Percentiles rank a stretch among this genome's conserved stretches.
These are phyloP conservation scores for Achlya flavicornis DNA, from an alignment of 2,888 invertebrate genomes.

Conservation along the genomic window DNA sequence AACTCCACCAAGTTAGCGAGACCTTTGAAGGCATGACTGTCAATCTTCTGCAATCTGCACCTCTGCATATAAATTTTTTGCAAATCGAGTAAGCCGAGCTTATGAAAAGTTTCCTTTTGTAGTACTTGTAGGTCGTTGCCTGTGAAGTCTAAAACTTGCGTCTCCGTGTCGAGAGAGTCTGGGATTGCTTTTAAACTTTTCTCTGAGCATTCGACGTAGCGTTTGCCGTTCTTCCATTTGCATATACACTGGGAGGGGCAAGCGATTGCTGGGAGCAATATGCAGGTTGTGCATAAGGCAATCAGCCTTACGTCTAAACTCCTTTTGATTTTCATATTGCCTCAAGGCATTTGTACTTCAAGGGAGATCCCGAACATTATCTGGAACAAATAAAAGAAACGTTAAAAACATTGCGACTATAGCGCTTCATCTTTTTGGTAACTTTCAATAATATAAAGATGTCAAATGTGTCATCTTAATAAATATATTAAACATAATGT, in stretches of 20 bases:
- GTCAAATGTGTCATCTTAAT: too few relatives aligned
- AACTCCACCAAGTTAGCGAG: conserved; percentile 94
- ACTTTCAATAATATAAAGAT: not conserved
- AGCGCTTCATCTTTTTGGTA: not conserved
- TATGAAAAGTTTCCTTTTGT: conserved; percentile 90
- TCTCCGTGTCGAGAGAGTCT: conserved; percentile 90
- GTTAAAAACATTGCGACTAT: conserved; percentile 17
- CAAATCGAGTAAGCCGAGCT: conserved; percentile 91
- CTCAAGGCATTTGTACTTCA: conserved; percentile 63
- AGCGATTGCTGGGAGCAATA: conserved; percentile 75
- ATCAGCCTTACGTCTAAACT: conserved; percentile 72
- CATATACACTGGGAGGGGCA: conserved; percentile 93
- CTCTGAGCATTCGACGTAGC: conserved; percentile 94
- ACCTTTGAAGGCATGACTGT: conserved; percentile 91
- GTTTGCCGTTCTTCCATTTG: conserved; percentile 97
- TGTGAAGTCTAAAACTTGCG: conserved; percentile 93
- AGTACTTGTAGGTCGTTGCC: conserved; percentile 92
- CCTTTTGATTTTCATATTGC: conserved; percentile 72
- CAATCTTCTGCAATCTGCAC: conserved; percentile 91
- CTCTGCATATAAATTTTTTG: conserved; percentile 93
- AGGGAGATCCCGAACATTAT: conserved; percentile 64
- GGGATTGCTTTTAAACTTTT: conserved; percentile 91
- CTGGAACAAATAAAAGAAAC: conserved; percentile 67
- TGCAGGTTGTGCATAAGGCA: conserved; percentile 75
- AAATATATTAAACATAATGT: not conserved